These are phyloP conservation scores for Ailuropoda melanoleuca DNA, from an alignment of 2,113 vertebrate species.

Conservation along the genomic window DNA sequence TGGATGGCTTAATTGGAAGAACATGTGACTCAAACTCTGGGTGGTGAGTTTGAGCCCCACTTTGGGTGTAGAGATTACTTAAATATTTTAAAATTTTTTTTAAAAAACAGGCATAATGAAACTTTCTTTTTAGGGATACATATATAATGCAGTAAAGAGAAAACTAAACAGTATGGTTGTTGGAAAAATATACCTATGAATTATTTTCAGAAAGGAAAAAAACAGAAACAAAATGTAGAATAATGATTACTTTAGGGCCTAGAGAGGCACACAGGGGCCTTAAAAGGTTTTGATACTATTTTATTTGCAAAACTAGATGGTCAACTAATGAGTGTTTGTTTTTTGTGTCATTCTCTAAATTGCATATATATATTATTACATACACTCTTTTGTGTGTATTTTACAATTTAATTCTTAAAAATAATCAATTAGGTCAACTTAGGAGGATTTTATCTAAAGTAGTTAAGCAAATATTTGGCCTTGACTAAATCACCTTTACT, in stretches of 20 bases:
- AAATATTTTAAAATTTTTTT: not conserved
- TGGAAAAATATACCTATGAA: constrained; percentile 5
- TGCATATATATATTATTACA: not conserved
- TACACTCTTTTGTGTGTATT: not conserved
- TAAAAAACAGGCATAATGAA: not conserved
- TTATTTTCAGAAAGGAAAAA: constrained; percentile 18
- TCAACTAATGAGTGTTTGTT: not conserved
- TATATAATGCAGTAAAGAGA: not conserved
- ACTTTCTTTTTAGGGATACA: not conserved
- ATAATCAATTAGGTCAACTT: not conserved
- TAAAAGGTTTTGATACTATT: constrained; percentile 5
- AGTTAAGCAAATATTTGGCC: not conserved
- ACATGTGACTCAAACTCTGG: not conserved
- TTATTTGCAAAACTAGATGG: not conserved
- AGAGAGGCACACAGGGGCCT: not conserved
- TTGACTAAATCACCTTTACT: not conserved
- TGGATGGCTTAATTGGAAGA: not conserved
- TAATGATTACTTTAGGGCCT: not conserved
- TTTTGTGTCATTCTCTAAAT: not conserved
- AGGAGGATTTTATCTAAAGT: constrained; percentile 5
- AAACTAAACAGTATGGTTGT: constrained; percentile 5
- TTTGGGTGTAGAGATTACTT: not conserved
- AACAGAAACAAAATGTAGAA: not conserved
- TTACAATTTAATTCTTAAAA: constrained; percentile 25
- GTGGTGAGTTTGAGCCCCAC: not conserved